Percentiles rank a stretch among this genome's conserved stretches.
Evolutionary conservation across 2,888 invertebrate genomes (phyloP).

Genomic region (Chirona hameri): DNA sequence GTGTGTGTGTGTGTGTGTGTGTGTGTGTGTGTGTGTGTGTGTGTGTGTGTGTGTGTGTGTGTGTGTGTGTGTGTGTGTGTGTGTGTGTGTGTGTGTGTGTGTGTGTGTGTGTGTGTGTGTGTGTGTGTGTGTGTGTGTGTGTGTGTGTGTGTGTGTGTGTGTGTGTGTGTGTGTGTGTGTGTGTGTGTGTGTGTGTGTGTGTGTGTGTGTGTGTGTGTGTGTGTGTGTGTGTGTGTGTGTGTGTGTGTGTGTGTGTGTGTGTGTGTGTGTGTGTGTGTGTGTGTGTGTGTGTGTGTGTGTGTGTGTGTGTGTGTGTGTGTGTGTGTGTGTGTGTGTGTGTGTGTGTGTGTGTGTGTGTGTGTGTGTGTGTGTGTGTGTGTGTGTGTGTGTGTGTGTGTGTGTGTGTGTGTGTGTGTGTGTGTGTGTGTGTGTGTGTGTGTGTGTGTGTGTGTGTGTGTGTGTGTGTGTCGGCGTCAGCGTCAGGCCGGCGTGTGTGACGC

Average conservation of each 20-base stretch:
- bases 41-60: not conserved
- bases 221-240: not conserved
- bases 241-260: not conserved
- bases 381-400: not conserved
- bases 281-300: not conserved
- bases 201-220: not conserved
- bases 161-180: not conserved
- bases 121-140: not conserved
- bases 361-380: not conserved
- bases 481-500: too few relatives aligned
- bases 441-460: not conserved
- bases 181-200: not conserved
- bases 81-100: not conserved
- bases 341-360: not conserved
- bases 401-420: not conserved
- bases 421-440: not conserved
- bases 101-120: not conserved
- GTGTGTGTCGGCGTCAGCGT: too few relatives aligned
- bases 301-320: not conserved
- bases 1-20: not conserved
- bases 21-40: not conserved
- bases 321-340: not conserved
- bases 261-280: not conserved
- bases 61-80: not conserved
- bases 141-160: not conserved